Evolutionary conservation across 2,797 vertebrate genomes (phyloP).

Genomic region (Acanthopagrus latus): DNA sequence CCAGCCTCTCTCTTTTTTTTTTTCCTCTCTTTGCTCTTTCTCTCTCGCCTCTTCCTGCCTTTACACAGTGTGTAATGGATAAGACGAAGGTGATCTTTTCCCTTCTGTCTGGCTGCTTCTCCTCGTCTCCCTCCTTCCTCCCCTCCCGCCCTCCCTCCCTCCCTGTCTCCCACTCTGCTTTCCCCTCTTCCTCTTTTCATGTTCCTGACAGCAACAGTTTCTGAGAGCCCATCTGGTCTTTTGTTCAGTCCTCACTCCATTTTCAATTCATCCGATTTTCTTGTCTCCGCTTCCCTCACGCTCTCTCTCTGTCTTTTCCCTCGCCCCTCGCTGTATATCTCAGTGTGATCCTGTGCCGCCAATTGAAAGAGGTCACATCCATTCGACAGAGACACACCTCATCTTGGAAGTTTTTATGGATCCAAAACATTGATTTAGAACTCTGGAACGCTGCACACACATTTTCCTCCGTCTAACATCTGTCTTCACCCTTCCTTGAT

Average conservation of each 20-base stretch:
- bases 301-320: constrained; percentile 20
- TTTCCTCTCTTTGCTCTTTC: constrained; percentile 43
- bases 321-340: constrained; percentile 19
- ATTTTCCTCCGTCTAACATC: neutral
- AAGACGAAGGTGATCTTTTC: constrained; percentile 61
- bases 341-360: constrained; percentile 34
- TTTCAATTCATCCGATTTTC: constrained; percentile 67
- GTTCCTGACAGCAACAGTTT: constrained; percentile 66
- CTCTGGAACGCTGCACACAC: neutral
- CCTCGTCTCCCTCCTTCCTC: constrained; percentile 35
- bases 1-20: constrained; percentile 29
- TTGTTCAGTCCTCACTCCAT: constrained; percentile 70
- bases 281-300: constrained; percentile 28
- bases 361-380: constrained; percentile 44
- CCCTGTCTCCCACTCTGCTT: constrained; percentile 17
- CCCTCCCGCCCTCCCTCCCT: neutral
- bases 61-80: constrained; percentile 49
- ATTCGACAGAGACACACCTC: constrained; percentile 41
- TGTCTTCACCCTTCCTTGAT: constrained; percentile 2
- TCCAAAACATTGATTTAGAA: constrained; percentile 7
- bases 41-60: constrained; percentile 34
- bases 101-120: constrained; percentile 51
- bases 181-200: constrained; percentile 52
- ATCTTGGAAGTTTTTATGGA: constrained; percentile 2
- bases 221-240: constrained; percentile 81